Base-by-base conservation (phyloP, 1,140 invertebrate genomes). In the Sitobion miscanthi region DNA sequence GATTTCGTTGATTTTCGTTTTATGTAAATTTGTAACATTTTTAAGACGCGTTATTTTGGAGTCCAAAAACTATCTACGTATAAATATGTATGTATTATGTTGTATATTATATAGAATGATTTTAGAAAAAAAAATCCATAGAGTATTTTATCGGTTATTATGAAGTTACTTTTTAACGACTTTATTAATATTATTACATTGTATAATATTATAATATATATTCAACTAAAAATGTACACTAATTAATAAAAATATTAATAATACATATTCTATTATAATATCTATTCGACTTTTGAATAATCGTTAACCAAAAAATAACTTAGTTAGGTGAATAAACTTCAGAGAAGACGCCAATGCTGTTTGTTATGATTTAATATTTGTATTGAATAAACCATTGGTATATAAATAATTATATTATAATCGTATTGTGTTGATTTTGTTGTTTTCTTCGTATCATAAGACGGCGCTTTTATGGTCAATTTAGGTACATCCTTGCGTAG, bases 1-100 rank as follows among this genome's bases (percentile, higher is more conserved):
- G 87, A 54, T 69, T 90, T 69, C 45, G 89, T 90, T 90, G 54
- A 90, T 62, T 90, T 69, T 90, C 38, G 57, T 90, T 62, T 69
- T 45, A 45, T 90, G 54, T 90, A 90, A 45, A 90, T 90, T 69
- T 90, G 42, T 89, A 89, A 69, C 30, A 90, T 90, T 90, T 52
- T 90, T 90, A 90, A 90, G 6, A 90, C 38, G 23, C 38, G 89
- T 90, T 90, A 69, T 69, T 45, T 90, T 69, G 7, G 57, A 90
- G 11, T 90, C 45, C 3, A 90, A 69, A 90, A 69, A 7, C 87
- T 52, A 9, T 88, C 25, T 42, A 57, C 38, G 38, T 90, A 57
- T 90, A 62, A 90, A 62, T 62, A 90, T 90, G 45, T 69, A 20
- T 45, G 38, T 90, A 69, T 45, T 8, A 45, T 69, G 89, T 62